Evolutionary conservation across 2,113 vertebrate genomes (phyloP).

Genomic region (Anas platyrhynchos): DNA sequence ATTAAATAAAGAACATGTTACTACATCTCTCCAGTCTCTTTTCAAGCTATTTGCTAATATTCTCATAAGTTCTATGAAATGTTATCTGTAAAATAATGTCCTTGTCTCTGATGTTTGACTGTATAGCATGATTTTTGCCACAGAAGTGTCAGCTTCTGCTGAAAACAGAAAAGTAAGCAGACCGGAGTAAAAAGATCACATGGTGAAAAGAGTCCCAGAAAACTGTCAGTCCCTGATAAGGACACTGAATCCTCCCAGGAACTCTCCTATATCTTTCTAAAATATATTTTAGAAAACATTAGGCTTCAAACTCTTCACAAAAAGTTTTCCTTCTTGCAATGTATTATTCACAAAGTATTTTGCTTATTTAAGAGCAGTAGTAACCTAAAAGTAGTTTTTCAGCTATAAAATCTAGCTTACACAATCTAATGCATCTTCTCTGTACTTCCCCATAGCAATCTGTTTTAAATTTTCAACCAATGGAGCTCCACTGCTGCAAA

Average conservation of each 20-base stretch:
- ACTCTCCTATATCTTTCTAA: background rate
- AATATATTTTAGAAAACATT: background rate
- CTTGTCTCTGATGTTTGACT: background rate
- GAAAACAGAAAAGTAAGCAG: background rate
- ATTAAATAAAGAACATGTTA: background rate
- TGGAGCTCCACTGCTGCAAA: background rate
- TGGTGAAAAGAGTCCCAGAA: background rate
- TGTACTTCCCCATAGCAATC: background rate
- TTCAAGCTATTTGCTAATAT: background rate
- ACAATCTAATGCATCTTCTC: background rate
- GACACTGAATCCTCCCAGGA: background rate
- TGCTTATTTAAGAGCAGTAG: background rate
- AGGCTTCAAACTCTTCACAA: background rate
- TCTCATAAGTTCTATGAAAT: background rate
- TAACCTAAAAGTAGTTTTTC: background rate
- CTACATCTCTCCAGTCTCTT: background rate
- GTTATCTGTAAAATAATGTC: background rate
- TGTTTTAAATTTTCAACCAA: background rate
- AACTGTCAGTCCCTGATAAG: background rate
- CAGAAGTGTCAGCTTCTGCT: background rate
- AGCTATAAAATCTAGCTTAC: background rate
- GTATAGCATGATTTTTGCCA: background rate
- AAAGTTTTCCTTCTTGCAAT: background rate
- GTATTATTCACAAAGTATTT: background rate
- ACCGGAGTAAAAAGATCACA: background rate